These are phyloP conservation scores for Tyto alba DNA, from an alignment of 2,113 vertebrate genomes.

Conservation along the genomic window DNA sequence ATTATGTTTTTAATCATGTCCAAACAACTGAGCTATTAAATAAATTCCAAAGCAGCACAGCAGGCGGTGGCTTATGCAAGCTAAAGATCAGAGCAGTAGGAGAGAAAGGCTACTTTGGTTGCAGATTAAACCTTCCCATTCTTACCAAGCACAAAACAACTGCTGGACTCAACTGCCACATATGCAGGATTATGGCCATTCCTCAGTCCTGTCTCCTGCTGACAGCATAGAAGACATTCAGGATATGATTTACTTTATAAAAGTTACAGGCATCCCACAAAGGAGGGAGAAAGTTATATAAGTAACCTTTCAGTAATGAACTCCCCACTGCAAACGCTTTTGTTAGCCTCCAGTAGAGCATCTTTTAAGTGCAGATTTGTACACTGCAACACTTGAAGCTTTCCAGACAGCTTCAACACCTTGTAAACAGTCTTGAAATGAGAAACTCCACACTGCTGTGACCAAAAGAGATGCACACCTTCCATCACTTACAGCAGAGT, in stretches of 20 bases:
- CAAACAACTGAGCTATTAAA: constrained; percentile 8
- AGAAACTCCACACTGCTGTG: background rate
- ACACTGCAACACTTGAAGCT: background rate
- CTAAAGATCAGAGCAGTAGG: background rate
- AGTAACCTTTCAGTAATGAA: background rate
- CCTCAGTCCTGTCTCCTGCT: background rate
- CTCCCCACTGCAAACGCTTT: background rate
- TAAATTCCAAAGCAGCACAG: background rate
- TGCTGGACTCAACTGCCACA: background rate
- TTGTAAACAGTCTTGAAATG: background rate
- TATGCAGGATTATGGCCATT: background rate
- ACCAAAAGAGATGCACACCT: background rate
- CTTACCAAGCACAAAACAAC: background rate
- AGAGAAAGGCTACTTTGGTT: background rate
- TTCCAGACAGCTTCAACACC: background rate
- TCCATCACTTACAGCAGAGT: background rate
- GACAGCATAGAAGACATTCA: background rate
- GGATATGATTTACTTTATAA: background rate
- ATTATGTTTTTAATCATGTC: constrained; percentile 12
- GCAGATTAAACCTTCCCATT: background rate
- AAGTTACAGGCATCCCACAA: background rate
- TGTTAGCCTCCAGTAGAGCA: background rate
- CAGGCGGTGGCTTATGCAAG: background rate
- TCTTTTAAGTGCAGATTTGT: background rate
- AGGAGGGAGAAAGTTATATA: background rate